Conservation (phyloP, 2,113 vertebrate genomes). For the Rhabdomys dilectus region DNA sequence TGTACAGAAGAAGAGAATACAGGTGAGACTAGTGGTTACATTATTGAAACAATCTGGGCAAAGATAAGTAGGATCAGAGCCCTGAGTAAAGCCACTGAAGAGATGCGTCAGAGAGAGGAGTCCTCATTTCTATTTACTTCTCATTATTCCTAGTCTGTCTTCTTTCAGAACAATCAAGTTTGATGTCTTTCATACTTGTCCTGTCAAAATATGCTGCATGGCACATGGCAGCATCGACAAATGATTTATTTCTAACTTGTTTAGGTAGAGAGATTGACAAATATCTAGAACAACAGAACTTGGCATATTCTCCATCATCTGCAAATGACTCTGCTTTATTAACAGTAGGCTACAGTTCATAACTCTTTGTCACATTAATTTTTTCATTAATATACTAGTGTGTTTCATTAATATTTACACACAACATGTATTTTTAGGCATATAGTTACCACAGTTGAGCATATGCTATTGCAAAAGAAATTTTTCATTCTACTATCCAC, state of each 20-base stretch:
- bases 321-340: slow-evolving; percentile 75
- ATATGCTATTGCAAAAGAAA: neutral
- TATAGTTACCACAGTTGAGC: neutral
- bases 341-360: slow-evolving; percentile 44
- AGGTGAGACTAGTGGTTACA: neutral
- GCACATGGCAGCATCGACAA: slow-evolving; percentile 70
- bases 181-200: neutral
- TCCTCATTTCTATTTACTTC: neutral
- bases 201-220: slow-evolving; percentile 65
- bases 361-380: slow-evolving; percentile 55
- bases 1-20: neutral
- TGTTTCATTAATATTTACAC: slow-evolving; percentile 9
- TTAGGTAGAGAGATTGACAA: slow-evolving; percentile 71
- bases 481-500: neutral
- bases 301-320: slow-evolving; percentile 69
- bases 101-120: fast-evolving
- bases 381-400: slow-evolving; percentile 9
- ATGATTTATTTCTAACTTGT: slow-evolving; percentile 74
- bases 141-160: neutral
- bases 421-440: neutral
- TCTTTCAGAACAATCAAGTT: neutral
- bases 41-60: neutral
- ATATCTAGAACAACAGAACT: slow-evolving; percentile 73
- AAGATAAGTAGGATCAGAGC: neutral
- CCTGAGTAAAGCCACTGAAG: neutral